Evolutionary conservation across 2,797 vertebrate species (phyloP).

Genomic region (Pogoniulus pusillus): DNA sequence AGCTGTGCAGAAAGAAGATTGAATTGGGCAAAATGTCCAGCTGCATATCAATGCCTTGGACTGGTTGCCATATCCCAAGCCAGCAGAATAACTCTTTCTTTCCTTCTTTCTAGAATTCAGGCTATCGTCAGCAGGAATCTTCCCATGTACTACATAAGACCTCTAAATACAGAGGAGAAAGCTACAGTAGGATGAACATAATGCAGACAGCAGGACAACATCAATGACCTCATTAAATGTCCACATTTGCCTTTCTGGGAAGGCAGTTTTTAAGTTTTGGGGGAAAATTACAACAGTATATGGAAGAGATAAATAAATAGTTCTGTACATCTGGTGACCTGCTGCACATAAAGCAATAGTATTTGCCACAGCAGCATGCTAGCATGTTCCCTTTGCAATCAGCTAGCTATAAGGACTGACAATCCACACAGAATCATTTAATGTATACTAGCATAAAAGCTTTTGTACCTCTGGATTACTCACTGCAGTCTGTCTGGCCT

Average conservation of each 20-base stretch:
- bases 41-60: constrained; percentile 21
- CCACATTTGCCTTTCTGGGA: background rate
- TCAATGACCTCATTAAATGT: background rate
- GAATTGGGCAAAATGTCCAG: constrained; percentile 30
- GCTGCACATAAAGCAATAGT: background rate
- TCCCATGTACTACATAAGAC: fast-evolving
- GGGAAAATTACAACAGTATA: background rate
- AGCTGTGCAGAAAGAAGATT: constrained; percentile 59
- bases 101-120: background rate
- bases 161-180: background rate
- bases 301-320: background rate
- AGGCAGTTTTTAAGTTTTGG: background rate
- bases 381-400: background rate
- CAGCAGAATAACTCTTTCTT: constrained; percentile 27
- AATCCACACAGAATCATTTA: constrained; percentile 6
- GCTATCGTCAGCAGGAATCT: background rate
- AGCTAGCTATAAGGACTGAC: background rate
- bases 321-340: background rate
- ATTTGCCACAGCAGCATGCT: background rate
- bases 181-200: background rate
- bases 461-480: background rate
- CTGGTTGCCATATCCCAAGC: constrained; percentile 10
- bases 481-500: background rate
- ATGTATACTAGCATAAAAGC: background rate
- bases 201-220: background rate